phyloP scores from a whole-genome alignment of 2,888 invertebrate genomes.

The Cheilosia scutellata region DNA sequence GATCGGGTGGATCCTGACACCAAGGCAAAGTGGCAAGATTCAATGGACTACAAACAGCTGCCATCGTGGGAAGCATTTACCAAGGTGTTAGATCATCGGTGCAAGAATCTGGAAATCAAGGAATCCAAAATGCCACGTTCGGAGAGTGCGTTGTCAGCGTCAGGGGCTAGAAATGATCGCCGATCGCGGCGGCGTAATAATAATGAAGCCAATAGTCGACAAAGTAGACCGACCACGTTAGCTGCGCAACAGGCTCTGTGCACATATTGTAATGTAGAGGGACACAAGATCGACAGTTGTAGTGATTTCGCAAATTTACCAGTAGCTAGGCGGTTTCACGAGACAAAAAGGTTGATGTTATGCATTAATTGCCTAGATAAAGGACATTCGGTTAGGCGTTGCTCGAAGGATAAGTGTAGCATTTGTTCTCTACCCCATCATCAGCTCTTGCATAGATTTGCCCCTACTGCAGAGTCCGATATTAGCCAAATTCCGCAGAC shows the following conservation, averaged over 20 bases:
- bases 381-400: neutral
- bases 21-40: neutral
- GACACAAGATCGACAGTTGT: neutral
- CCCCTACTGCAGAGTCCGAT: neutral
- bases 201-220: neutral
- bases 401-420: neutral
- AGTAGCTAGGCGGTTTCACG: neutral
- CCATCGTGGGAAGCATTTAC: neutral
- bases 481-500: neutral
- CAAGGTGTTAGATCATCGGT: neutral
- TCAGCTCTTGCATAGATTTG: constrained; percentile 7
- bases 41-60: constrained; percentile 5
- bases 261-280: neutral
- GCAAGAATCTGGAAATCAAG: neutral
- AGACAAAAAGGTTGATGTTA: neutral
- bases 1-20: neutral
- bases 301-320: constrained; percentile 1
- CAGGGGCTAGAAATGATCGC: neutral
- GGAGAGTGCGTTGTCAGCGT: neutral
- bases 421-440: constrained; percentile 5
- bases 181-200: neutral
- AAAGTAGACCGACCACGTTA: neutral
- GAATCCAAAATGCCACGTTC: constrained; percentile 1
- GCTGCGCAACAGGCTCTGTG: no score
- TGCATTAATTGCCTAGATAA: constrained; percentile 1